Conservation (phyloP, 2,797 vertebrate genomes). For the Enteromius afrohamiltoni region DNA sequence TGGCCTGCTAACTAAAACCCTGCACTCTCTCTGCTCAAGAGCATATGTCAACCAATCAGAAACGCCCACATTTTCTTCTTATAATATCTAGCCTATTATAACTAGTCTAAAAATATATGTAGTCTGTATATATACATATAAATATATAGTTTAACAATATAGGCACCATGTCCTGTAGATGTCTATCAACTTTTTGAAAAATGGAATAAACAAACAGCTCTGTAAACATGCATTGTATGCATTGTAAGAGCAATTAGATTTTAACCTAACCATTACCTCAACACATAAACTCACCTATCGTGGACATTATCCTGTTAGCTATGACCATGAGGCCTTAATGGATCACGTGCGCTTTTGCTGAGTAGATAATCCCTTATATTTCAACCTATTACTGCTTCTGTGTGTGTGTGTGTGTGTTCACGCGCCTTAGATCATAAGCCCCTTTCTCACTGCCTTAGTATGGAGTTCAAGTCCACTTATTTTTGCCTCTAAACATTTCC, state of each 20-base stretch:
- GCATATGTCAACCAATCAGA: conserved; percentile 45
- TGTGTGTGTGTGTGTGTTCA: not conserved
- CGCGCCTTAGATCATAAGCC: conserved; percentile 9
- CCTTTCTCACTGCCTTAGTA: not conserved
- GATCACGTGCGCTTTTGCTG: conserved; percentile 39
- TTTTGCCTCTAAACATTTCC: conserved; percentile 14
- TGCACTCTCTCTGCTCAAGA: conserved; percentile 3
- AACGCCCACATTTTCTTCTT: not conserved
- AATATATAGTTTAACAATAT: not conserved
- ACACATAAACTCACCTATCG: conserved; percentile 14
- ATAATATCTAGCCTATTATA: not conserved
- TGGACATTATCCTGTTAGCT: conserved; percentile 38
- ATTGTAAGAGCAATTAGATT: not conserved
- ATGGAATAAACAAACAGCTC: not conserved
- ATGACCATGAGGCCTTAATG: conserved; percentile 16
- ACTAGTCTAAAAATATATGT: not conserved
- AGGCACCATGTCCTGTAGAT: not conserved
- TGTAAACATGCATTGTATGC: not conserved
- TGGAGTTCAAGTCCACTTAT: conserved; percentile 6
- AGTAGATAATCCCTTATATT: conserved; percentile 52
- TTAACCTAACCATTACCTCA: not conserved
- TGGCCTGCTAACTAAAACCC: conserved; percentile 31
- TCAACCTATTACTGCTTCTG: not conserved
- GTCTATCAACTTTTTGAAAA: not conserved
- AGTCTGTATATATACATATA: not conserved